Evolutionary conservation across 1,140 invertebrate species (phyloP).

Genomic region (Augochlora pura): DNA sequence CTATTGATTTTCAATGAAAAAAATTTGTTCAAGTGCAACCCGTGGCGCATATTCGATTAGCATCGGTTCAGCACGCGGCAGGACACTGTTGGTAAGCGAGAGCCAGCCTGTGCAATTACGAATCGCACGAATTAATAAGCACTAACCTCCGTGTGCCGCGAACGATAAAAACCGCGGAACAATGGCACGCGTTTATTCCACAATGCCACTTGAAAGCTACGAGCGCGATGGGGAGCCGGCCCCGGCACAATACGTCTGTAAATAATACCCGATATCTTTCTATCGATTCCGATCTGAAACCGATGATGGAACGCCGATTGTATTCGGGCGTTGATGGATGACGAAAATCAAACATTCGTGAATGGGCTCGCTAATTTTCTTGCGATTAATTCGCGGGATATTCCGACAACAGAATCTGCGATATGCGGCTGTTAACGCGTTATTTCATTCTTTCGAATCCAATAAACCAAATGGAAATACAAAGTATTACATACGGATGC

Average conservation of each 20-base stretch:
- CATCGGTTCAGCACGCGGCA: neutral
- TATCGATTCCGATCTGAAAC: slow-evolving; percentile 66
- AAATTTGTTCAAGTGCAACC: too few relatives aligned
- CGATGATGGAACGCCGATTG: slow-evolving; percentile 67
- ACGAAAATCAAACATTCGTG: neutral
- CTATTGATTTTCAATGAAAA: too few relatives aligned
- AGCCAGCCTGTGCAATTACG: neutral
- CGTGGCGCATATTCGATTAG: too few relatives aligned
- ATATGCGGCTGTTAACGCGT: too few relatives aligned
- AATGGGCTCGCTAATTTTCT: neutral
- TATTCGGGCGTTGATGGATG: slow-evolving; percentile 19
- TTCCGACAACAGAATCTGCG: neutral
- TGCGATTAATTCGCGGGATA: neutral
- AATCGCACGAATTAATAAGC: slow-evolving; percentile 63
- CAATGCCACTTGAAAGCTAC: slow-evolving; percentile 74
- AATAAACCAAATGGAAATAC: too few relatives aligned
- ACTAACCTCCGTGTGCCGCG: slow-evolving; percentile 44
- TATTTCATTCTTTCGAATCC: neutral
- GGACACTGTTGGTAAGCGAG: neutral
- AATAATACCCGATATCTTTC: slow-evolving; percentile 73
- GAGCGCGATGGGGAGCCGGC: slow-evolving; percentile 41
- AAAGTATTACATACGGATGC: too few relatives aligned
- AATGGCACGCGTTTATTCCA: slow-evolving; percentile 72
- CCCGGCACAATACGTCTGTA: slow-evolving; percentile 64
- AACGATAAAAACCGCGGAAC: slow-evolving; percentile 67